Evolutionary conservation across 92 coral and sea anemone species (phyloP).

Genomic region (Nematostella vectensis): DNA sequence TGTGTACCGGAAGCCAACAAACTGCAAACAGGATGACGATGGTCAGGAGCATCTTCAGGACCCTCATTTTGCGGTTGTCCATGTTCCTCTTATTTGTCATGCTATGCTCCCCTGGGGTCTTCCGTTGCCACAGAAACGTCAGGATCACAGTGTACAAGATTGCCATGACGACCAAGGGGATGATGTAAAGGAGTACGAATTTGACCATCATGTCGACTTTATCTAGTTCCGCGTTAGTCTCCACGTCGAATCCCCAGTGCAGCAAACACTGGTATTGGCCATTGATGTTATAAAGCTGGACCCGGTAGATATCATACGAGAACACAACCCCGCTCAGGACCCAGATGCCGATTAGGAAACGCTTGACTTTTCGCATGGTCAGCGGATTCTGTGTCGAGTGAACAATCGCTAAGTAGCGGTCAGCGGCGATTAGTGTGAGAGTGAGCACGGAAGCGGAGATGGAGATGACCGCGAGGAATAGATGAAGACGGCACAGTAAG

Average conservation of each 20-base stretch:
- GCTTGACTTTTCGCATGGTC: slow-evolving; percentile 13
- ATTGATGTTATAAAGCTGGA: background rate
- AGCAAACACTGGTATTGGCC: slow-evolving; percentile 13
- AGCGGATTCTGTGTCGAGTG: slow-evolving; percentile 34
- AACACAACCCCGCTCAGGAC: slow-evolving; percentile 17
- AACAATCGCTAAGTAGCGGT: slow-evolving; percentile 52
- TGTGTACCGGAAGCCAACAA: slow-evolving; percentile 74
- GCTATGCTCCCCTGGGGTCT: slow-evolving; percentile 38
- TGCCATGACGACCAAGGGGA: slow-evolving; percentile 55
- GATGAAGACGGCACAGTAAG: slow-evolving; percentile 23
- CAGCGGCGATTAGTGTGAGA: slow-evolving; percentile 34
- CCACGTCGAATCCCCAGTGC: slow-evolving; percentile 15
- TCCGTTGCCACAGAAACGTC: slow-evolving; percentile 44
- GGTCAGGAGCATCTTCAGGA: slow-evolving; percentile 53
- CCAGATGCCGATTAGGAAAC: slow-evolving; percentile 25
- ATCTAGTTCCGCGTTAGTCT: background rate
- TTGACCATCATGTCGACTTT: slow-evolving; percentile 36
- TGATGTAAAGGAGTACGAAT: slow-evolving; percentile 33
- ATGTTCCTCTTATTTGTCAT: slow-evolving; percentile 38
- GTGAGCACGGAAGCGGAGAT: slow-evolving; percentile 38
- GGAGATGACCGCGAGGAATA: slow-evolving; percentile 19
- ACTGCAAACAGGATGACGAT: slow-evolving; percentile 56
- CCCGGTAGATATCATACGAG: slow-evolving; percentile 19
- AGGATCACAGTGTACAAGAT: slow-evolving; percentile 40
- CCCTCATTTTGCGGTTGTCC: slow-evolving; percentile 42